These are phyloP conservation scores for Mesochorus sp. DNA, from an alignment of 2,888 invertebrate genomes.

Conservation along the genomic window DNA sequence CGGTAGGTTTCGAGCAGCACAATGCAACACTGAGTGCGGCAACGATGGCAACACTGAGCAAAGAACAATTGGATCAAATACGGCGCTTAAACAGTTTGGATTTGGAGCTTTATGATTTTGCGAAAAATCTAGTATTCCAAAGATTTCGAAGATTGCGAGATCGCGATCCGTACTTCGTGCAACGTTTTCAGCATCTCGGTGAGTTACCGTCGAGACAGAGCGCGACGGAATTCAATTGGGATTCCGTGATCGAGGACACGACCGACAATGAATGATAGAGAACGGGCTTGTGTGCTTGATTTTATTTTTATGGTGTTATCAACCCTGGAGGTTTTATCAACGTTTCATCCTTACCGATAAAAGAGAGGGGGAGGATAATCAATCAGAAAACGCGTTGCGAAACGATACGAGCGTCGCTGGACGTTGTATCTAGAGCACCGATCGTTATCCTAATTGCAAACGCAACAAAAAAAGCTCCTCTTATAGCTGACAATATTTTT, in stretches of 20 bases:
- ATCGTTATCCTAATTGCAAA: no score
- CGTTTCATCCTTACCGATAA: no score
- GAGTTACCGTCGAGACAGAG: conserved; percentile 89
- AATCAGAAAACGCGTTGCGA: no score
- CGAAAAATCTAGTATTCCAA: conserved; percentile 93
- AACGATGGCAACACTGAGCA: conserved; percentile 90
- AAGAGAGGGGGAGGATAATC: no score
- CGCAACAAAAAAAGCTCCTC: no score
- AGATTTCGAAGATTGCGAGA: conserved; percentile 92
- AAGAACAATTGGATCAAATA: conserved; percentile 89
- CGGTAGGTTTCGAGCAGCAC: conserved; percentile 95
- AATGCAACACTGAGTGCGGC: conserved; percentile 94
- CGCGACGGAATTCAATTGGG: conserved; percentile 95
- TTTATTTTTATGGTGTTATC: conserved; percentile 8
- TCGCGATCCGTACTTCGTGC: conserved; percentile 91
- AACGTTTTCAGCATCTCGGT: conserved; percentile 92
- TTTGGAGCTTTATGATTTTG: conserved; percentile 96
- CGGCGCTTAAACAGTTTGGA: conserved; percentile 93
- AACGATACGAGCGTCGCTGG: no score
- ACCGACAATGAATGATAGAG: conserved; percentile 78
- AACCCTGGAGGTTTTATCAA: neutral
- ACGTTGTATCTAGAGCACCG: no score
- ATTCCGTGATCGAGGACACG: conserved; percentile 90
- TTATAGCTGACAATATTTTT: no score
- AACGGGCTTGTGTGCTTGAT: neutral